Conservation (phyloP, 1,140 invertebrate species). For the Adoxophyes honmai region DNA sequence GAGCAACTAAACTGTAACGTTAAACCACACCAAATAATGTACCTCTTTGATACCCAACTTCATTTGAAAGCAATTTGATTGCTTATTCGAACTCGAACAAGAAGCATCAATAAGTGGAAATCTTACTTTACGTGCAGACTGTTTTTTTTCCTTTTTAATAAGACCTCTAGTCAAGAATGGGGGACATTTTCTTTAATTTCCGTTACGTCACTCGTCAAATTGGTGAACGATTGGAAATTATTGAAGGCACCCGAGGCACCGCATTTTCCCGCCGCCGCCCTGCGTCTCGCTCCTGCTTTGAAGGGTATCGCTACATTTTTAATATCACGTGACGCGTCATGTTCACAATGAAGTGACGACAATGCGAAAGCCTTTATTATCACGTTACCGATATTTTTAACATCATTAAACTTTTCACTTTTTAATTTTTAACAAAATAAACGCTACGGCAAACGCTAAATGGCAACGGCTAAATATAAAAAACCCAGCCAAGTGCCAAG, state of each 20-base stretch:
- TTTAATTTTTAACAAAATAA: too few species aligned
- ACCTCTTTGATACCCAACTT: too few species aligned
- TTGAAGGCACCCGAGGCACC: conserved; percentile 44
- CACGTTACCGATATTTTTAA: not conserved
- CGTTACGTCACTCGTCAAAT: conserved; percentile 71
- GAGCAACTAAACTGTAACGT: not conserved
- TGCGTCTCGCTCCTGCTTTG: conserved; percentile 19
- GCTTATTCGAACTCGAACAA: too few species aligned
- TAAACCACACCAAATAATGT: too few species aligned
- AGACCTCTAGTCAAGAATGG: conserved; percentile 33
- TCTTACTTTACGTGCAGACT: too few species aligned
- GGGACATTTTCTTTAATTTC: conserved; percentile 67
- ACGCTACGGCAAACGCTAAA: too few species aligned
- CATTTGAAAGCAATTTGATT: too few species aligned
- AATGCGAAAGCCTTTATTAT: not conserved
- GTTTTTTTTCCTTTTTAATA: too few species aligned
- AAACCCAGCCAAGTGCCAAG: too few species aligned
- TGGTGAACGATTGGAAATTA: conserved; percentile 66
- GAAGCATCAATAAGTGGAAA: too few species aligned
- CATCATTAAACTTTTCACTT: too few species aligned
- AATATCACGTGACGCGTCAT: conserved; percentile 8
- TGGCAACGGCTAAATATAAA: too few species aligned
- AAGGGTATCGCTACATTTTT: conserved; percentile 18
- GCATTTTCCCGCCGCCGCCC: conserved; percentile 26
- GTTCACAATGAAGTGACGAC: not conserved